Evolutionary conservation across 1,140 invertebrate genomes (phyloP).

Genomic region (Cepaea nemoralis): DNA sequence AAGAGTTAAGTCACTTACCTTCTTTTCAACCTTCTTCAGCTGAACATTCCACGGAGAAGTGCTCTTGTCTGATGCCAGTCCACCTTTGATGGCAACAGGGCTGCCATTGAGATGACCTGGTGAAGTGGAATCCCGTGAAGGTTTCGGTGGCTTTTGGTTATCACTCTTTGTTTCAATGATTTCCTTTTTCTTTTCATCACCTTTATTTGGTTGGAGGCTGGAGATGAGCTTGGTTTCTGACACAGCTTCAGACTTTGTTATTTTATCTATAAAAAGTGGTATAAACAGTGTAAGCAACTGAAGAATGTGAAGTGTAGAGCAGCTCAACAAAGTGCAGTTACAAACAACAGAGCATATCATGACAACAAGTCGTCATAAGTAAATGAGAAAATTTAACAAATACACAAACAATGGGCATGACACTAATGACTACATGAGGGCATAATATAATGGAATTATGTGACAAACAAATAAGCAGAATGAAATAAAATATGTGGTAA

Average conservation of each 20-base stretch:
- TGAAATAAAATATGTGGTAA: too few relatives aligned
- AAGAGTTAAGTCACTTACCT: not conserved
- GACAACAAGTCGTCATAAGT: too few relatives aligned
- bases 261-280: too few relatives aligned
- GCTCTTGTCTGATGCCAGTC: not conserved
- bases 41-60: slow-evolving; percentile 15
- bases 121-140: not conserved
- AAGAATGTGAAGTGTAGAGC: too few relatives aligned
- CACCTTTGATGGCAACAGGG: not conserved
- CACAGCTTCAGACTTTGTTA: not conserved
- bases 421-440: too few relatives aligned
- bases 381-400: too few relatives aligned
- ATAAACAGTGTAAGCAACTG: too few relatives aligned
- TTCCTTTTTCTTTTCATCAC: slow-evolving; percentile 2
- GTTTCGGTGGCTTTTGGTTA: not conserved
- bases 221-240: not conserved
- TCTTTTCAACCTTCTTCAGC: slow-evolving; percentile 20
- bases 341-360: too few relatives aligned
- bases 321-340: too few relatives aligned
- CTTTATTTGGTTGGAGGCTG: not conserved
- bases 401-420: too few relatives aligned
- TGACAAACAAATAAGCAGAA: too few relatives aligned
- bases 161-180: not conserved
- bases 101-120: not conserved
- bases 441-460: too few relatives aligned